Evolutionary conservation across 1,140 invertebrate species (phyloP).

Genomic region (Chelonus insularis): DNA sequence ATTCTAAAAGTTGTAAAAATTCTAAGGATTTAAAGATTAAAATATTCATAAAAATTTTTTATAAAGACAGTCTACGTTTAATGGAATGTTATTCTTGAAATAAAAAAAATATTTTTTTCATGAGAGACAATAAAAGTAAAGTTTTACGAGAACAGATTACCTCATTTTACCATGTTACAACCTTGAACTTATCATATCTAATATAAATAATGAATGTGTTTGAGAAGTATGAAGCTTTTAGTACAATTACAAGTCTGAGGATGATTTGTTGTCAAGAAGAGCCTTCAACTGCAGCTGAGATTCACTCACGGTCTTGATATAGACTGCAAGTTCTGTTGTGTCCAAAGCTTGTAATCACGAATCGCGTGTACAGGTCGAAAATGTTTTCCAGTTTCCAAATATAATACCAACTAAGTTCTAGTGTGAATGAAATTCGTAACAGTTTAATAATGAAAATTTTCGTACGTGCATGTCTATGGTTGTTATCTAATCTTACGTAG

Average conservation of each 20-base stretch:
- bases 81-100: no score
- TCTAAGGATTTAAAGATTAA: no score
- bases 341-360: not conserved
- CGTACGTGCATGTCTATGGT: not conserved
- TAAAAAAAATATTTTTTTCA: no score
- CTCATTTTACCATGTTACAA: not conserved
- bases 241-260: not conserved
- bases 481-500: conserved; percentile 14
- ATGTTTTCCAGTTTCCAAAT: no score
- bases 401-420: no score
- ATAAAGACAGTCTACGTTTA: no score
- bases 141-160: no score
- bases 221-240: not conserved
- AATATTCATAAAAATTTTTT: no score
- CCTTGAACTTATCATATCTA: not conserved
- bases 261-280: conserved; percentile 6
- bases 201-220: not conserved
- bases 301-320: not conserved
- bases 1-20: no score
- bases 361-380: not conserved
- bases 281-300: not conserved
- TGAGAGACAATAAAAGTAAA: no score
- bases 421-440: not conserved
- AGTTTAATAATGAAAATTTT: not conserved
- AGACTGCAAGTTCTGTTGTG: not conserved